These are phyloP conservation scores for Argyrosomus japonicus DNA, from an alignment of 2,113 vertebrate species.

Conservation along the genomic window DNA sequence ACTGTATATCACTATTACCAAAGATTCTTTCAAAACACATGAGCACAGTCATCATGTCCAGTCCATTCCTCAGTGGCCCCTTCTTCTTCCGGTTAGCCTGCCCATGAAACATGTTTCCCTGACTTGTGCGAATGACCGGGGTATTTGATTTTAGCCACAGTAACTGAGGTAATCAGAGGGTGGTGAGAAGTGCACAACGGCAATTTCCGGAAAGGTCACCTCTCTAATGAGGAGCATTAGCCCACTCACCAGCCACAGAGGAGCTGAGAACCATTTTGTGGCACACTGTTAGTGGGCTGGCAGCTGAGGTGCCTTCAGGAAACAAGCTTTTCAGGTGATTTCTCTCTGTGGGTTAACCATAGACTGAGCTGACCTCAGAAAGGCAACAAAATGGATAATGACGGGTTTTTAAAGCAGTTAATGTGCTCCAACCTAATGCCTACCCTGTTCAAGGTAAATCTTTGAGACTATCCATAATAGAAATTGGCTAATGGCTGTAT, in stretches of 20 bases:
- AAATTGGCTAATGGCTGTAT: not conserved
- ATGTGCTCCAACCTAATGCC: conserved; percentile 9
- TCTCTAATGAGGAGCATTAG: conserved; percentile 79
- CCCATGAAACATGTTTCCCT: conserved; percentile 40
- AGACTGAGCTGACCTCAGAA: conserved; percentile 1
- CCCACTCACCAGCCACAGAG: conserved; percentile 67
- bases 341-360: conserved; percentile 31
- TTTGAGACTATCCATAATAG: not conserved
- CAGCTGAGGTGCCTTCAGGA: conserved; percentile 31
- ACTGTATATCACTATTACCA: not conserved
- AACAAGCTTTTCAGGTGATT: conserved; percentile 35
- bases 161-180: conserved; percentile 72
- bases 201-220: conserved; percentile 80
- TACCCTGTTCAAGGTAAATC: conserved; percentile 6
- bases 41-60: conserved; percentile 5
- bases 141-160: conserved; percentile 70
- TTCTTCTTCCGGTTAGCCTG: conserved; percentile 18
- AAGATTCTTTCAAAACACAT: conserved; percentile 1
- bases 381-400: conserved; percentile 20
- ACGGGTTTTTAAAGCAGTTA: conserved; percentile 19
- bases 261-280: conserved; percentile 70
- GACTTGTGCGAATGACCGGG: conserved; percentile 45
- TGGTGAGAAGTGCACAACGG: conserved; percentile 53
- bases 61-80: not conserved
- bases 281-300: conserved; percentile 38